Percentiles rank a stretch among this genome's conserved stretches.
Evolutionary conservation across 2,888 invertebrate genomes (phyloP).

Genomic region (Psylliodes chrysocephalus): DNA sequence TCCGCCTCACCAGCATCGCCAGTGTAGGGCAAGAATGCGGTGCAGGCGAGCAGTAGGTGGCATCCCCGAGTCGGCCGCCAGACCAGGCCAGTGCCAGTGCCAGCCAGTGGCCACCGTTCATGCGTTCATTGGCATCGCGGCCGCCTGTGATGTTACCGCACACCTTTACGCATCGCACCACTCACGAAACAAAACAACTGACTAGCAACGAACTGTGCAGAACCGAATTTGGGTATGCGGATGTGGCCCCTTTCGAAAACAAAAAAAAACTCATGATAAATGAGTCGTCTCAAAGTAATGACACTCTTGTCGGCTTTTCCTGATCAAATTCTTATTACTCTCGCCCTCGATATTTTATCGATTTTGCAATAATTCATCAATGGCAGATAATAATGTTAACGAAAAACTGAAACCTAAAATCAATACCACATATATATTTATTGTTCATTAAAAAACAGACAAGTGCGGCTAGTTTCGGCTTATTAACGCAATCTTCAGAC

Average conservation of each 20-base stretch:
- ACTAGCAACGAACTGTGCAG: constrained; percentile 18
- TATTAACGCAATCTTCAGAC: too few species aligned
- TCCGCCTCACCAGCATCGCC: constrained; percentile 28
- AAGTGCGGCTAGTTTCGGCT: too few species aligned
- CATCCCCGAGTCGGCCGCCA: constrained; percentile 43
- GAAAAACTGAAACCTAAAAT: too few species aligned
- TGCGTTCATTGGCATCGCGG: constrained; percentile 46
- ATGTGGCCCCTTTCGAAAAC: neutral
- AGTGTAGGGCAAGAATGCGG: constrained; percentile 53
- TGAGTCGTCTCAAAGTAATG: too few species aligned
- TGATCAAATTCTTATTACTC: too few species aligned
- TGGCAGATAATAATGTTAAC: too few species aligned
- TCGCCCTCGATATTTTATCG: too few species aligned
- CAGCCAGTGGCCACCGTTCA: constrained; percentile 5
- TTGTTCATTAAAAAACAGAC: too few species aligned
- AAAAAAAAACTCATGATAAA: neutral
- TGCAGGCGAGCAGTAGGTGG: constrained; percentile 53
- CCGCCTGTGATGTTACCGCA: constrained; percentile 55
- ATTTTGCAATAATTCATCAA: too few species aligned
- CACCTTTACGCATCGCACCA: constrained; percentile 49
- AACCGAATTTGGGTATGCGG: constrained; percentile 33
- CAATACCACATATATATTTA: too few species aligned
- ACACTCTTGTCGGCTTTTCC: too few species aligned
- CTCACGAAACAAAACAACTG: constrained; percentile 44
- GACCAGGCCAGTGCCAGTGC: constrained; percentile 17